Base-by-base conservation (phyloP, 1,140 invertebrate genomes). In the Pseudomyrmex cubaensis region DNA sequence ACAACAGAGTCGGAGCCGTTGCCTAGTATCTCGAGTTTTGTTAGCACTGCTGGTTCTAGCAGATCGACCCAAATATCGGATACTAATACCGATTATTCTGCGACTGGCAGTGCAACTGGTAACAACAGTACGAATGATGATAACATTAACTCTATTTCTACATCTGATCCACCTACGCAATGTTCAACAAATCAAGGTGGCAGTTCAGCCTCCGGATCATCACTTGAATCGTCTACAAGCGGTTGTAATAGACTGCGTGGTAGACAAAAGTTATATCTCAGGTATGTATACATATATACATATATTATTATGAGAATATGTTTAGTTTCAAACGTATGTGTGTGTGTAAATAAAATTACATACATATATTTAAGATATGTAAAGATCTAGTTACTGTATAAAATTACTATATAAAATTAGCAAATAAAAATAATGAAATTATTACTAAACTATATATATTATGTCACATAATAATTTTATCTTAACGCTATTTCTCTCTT, bases 231-330 rank as follows among this genome's bases (percentile, higher is more conserved):
- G 0, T 56, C 87, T 10, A 20, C 62, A 15, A 83, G 20, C 54
- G 76, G 35, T 25, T 46, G n/a, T 50, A 72, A 56, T 5, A 86
- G 63, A 64, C 15, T n/a, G 22, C 80, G 77, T 10, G 62, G 86
- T n/a, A 86, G 83, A 57, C 83, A 76, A 22, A 85, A 73, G 66
- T 78, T 87, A 64, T 82, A 85, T 62, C 22, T 90, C 2, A 82
- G 87, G 87, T 88, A 61, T 2, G 87, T 88, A 61, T 2, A 54
- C 67, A 50, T 25, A 44, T 70, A n/a, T 46, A 25, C 25, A 20
- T 50, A 8, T 17, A 57, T 1, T n/a, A 25, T n/a, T 22, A 25
- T 62, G 35, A 20, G 0, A 56, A 15, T 44, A 8, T 46, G 5
- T 63, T 75, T 25, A 22, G 4, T 75, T 50, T 75, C 48, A 75